phyloP scores from a whole-genome alignment of 2,888 invertebrate species.

The Lepeophtheirus nordmannii region DNA sequence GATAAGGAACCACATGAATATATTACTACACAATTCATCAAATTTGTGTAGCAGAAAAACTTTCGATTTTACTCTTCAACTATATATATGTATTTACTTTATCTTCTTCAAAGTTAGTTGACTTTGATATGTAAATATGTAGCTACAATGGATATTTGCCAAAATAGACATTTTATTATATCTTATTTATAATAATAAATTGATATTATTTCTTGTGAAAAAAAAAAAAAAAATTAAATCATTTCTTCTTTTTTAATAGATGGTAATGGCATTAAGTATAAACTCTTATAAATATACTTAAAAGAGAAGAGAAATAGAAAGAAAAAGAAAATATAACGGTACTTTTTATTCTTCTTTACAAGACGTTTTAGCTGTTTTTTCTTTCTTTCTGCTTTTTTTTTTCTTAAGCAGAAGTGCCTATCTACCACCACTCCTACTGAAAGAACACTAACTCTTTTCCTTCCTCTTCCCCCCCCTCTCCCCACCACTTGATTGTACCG shows the following conservation, averaged over 20 bases:
- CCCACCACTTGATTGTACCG: too few species aligned
- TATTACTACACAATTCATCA: too few species aligned
- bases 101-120: too few species aligned
- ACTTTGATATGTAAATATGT: too few species aligned
- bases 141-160: too few species aligned
- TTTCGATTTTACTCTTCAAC: too few species aligned
- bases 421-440: neutral
- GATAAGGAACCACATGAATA: too few species aligned
- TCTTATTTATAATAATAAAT: too few species aligned
- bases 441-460: neutral
- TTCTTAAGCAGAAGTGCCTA: neutral
- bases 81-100: too few species aligned
- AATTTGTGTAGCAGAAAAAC: too few species aligned
- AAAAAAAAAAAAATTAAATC: neutral
- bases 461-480: neutral
- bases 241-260: neutral
- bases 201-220: neutral
- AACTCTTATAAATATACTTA: conserved; percentile 16
- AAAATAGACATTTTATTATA: too few species aligned
- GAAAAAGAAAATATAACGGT: conserved; percentile 27
- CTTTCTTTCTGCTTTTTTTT: neutral
- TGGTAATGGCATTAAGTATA: neutral
- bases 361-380: conserved; percentile 18
- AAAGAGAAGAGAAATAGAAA: conserved; percentile 19
- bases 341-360: conserved; percentile 24